phyloP scores from a whole-genome alignment of 1,140 invertebrate genomes.

The Drosophila guanche region DNA sequence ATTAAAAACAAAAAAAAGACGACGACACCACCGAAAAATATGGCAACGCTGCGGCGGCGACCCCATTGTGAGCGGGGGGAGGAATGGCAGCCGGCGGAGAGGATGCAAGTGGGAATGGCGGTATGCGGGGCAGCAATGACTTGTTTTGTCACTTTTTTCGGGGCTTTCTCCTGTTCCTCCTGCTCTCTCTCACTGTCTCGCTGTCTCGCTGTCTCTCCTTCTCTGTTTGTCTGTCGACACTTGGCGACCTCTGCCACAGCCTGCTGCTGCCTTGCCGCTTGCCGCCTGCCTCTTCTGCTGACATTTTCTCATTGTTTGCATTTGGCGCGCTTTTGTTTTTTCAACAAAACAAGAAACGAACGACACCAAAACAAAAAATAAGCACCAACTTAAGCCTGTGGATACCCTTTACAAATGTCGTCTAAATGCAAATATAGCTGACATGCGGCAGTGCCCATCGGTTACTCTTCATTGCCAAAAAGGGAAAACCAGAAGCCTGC shows the following conservation, averaged over 20 bases:
- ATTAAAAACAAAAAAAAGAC: constrained; percentile 59
- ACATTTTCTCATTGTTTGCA: constrained; percentile 80
- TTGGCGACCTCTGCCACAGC: constrained; percentile 63
- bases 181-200: constrained; percentile 10
- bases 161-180: constrained; percentile 7
- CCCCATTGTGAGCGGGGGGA: constrained; percentile 54
- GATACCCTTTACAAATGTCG: too few species aligned
- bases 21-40: constrained; percentile 55
- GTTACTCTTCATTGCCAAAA: too few species aligned
- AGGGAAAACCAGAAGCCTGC: too few species aligned
- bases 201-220: constrained; percentile 25
- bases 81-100: neutral
- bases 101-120: neutral
- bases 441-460: too few species aligned
- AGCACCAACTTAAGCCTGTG: constrained; percentile 2
- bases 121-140: constrained; percentile 33
- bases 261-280: constrained; percentile 42
- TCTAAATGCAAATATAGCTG: too few species aligned
- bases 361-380: neutral
- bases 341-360: constrained; percentile 32
- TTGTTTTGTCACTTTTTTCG: constrained; percentile 71
- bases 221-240: constrained; percentile 63
- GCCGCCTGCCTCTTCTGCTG: constrained; percentile 41
- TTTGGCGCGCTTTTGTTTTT: constrained; percentile 71
- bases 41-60: constrained; percentile 73